phyloP scores from a whole-genome alignment of 2,797 vertebrate species.

The Cetoscarus ocellatus region DNA sequence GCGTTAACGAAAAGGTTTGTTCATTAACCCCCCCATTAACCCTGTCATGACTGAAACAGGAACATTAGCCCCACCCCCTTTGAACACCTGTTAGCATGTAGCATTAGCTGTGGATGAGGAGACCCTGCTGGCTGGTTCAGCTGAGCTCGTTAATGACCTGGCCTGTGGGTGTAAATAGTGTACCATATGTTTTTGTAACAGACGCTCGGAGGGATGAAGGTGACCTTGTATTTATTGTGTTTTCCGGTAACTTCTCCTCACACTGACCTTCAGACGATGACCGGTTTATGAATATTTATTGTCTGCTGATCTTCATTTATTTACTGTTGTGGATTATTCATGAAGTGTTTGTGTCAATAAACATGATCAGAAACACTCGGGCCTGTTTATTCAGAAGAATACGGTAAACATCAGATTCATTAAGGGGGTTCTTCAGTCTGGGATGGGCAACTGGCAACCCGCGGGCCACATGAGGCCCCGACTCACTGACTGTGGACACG shows the following conservation, averaged over 20 bases:
- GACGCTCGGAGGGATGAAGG: not conserved
- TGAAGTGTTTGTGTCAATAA: conserved; percentile 45
- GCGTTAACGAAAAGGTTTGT: too few species aligned
- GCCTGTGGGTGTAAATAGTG: conserved; percentile 24
- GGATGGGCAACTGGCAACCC: too few species aligned
- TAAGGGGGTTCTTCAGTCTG: too few species aligned
- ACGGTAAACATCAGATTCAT: not conserved
- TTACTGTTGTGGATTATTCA: conserved; percentile 13
- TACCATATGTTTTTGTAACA: conserved; percentile 44
- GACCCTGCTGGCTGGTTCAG: conserved; percentile 40
- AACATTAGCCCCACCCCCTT: too few species aligned
- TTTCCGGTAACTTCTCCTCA: conserved; percentile 11
- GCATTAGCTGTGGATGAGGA: not conserved
- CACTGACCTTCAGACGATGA: conserved; percentile 10
- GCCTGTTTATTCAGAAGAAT: not conserved
- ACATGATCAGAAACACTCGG: not conserved
- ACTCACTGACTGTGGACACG: too few species aligned
- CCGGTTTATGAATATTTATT: conserved; percentile 44
- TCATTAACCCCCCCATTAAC: too few species aligned
- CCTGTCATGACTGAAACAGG: not conserved
- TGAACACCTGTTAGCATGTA: not conserved
- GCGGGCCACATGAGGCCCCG: too few species aligned
- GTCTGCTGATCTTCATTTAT: conserved; percentile 41
- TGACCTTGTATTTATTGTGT: conserved; percentile 36
- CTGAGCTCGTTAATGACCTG: not conserved